Conservation (phyloP, 2,797 vertebrate species). For the Pristis pectinata region DNA sequence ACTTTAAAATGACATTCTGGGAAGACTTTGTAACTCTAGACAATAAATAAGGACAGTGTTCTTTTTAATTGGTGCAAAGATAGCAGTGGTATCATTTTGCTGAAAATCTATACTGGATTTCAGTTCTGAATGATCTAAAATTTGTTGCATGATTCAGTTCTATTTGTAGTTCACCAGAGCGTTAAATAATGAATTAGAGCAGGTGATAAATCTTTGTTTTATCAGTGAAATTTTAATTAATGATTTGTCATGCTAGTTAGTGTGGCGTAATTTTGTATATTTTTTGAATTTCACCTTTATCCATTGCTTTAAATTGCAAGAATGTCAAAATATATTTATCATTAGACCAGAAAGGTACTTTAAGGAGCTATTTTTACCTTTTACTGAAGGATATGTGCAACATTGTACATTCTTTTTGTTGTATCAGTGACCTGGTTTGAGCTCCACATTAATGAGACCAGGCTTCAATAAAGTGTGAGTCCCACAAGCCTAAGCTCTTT, state of each 20-base stretch:
- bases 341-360: not conserved
- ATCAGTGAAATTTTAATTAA: not conserved
- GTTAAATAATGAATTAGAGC: not conserved
- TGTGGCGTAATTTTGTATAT: not conserved
- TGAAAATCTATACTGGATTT: not conserved
- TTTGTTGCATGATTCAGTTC: not conserved
- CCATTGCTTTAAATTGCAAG: conserved; percentile 5
- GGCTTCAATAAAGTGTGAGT: not conserved
- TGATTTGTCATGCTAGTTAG: not conserved
- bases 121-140: not conserved
- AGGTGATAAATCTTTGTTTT: conserved; percentile 5
- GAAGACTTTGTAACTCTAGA: conserved; percentile 6
- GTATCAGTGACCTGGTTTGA: conserved; percentile 9
- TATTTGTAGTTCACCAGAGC: not conserved
- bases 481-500: conserved; percentile 43
- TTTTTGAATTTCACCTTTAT: not conserved
- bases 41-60: conserved; percentile 14
- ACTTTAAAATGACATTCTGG: not conserved
- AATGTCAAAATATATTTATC: not conserved
- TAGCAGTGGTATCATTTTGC: not conserved
- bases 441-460: not conserved
- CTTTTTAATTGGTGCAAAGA: not conserved
- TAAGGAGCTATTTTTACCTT: not conserved
- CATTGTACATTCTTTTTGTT: not conserved
- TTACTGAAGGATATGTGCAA: not conserved